Base-by-base conservation (phyloP, 2,797 vertebrate species). In the Malacoctenus gilli region DNA sequence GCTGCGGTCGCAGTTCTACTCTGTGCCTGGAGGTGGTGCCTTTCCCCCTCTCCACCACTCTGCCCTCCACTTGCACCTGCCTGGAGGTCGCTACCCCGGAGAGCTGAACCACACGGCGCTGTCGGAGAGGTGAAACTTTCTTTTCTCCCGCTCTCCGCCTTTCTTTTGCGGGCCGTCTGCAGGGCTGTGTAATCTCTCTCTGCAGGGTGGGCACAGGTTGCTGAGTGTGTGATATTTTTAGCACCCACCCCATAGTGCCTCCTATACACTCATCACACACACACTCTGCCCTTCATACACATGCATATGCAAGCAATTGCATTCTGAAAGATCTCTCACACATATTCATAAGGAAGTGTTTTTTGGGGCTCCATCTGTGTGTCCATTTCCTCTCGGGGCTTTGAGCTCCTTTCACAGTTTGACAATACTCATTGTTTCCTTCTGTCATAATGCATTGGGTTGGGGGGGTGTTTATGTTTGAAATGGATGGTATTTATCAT, bases 1-100 rank as follows among this genome's bases (percentile, higher is more conserved):
- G 0, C 89, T 98, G 40, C 85, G 95, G 35, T 94, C 95, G n/a
- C 95, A 95, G 48, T 98, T 96, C 89, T 98, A 96, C 84, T 93
- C 94, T 0, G 82, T 97, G 65, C 95, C 95, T 19, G 86, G 90
- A 2, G 95, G 95, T 0, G 92, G 95, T 41, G 92, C 94, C 31
- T 91, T 97, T 80, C 91, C 94, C 0, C 92, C 93, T 1, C 89
- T 98, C 40, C 96, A 97, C 84, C 95, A 92, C 0, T 95, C 95
- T 0, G 93, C 95, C 39, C 93, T 97, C 85, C 96, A 98, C 85
- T 88, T 97, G 65, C 95, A 97, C 80, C 90, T 98, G 72, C 94
- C 95, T 0, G 95, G 95, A 37, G 92, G 93, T 21, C 93, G 94
- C 59, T 97, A 97, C 89, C 93, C 95, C 0, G 86, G 91, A 0